Base-by-base conservation (phyloP, 2,113 vertebrate species). In the Sinocyclocheilus maitianheensis region DNA sequence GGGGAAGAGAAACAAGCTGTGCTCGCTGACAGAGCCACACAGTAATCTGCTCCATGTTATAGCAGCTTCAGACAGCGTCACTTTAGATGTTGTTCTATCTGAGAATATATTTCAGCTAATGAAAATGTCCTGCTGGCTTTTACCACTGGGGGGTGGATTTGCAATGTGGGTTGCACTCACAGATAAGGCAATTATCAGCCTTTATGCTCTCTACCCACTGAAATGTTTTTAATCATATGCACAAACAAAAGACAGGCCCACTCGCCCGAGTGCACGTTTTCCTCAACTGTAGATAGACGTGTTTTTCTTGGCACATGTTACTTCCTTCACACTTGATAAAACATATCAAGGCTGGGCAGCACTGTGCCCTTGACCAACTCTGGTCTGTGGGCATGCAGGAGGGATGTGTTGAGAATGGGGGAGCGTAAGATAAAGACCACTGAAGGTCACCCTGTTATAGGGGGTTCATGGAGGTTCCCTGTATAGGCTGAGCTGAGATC, bases 321-420 rank as follows among this genome's bases (percentile, higher is more conserved):
- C 84, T 93, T 93, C 91, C 91, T 91, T 83, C 83, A 90, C 71
- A 48, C 88, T 88, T 88, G 89, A 91, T 89, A 92, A 92, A 84
- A 88, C 84, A 91, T 77, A 83, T 84, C 69, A 26, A 79, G 77
- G 74, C 85, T 74, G 69, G 80, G 51, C 87, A 84, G 79, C 72
- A 81, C 34, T 83, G 69, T 46, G 89, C 84, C 92, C 90, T 92
- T 91, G 91, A 90, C 81, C 81, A 7, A 71, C 16, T 65, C 72
- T 65, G 34, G 13, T 55, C 65, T 67, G 63, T 58, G 82, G 84
- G 80, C 80, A 77, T 90, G 84, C 67, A 86, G 46, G n/a, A 87
- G 81, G 87, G 67, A 90, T 74, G 85, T 76, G 87, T 55, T 87
- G 83, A 63, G 65, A 89, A 84, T 83, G 69, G 71, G 12, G 24